phyloP scores from a whole-genome alignment of 2,797 vertebrate genomes.

The Gallinago stenura region DNA sequence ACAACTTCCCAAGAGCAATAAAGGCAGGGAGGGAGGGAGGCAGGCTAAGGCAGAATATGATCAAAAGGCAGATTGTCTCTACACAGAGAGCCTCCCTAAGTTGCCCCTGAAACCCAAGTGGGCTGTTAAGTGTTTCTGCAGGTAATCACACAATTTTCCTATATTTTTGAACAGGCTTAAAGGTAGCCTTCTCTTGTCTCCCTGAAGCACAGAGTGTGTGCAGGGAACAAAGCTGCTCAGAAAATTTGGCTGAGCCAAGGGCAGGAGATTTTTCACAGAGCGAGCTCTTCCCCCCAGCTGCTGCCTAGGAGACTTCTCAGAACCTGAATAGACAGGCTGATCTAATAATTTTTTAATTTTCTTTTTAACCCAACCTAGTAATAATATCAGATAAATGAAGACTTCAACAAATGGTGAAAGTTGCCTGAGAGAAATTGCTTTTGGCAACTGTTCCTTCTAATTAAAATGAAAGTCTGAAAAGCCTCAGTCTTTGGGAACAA shows the following conservation, averaged over 20 bases:
- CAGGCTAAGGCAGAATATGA: background rate
- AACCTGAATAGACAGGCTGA: background rate
- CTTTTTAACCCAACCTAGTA: background rate
- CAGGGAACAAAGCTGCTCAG: background rate
- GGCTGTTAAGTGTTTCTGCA: background rate
- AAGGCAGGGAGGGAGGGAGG: background rate
- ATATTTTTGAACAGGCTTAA: background rate
- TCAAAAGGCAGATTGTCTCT: background rate
- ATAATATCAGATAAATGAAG: slow-evolving; percentile 31
- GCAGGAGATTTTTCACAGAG: background rate
- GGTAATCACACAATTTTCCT: background rate
- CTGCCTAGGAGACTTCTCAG: background rate
- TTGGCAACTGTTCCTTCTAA: slow-evolving; percentile 43
- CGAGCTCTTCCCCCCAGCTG: background rate
- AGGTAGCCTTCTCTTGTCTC: background rate
- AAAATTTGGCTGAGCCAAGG: background rate
- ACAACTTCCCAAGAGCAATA: background rate
- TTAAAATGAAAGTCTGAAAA: slow-evolving; percentile 35
- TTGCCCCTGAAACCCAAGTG: background rate
- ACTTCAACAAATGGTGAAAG: background rate
- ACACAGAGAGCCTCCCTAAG: background rate
- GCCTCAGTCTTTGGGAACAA: slow-evolving; percentile 19
- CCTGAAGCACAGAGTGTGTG: background rate
- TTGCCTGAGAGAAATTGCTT: slow-evolving; percentile 21
- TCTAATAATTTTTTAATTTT: background rate